These are phyloP conservation scores for Passer montanus DNA, from an alignment of 2,113 vertebrate genomes.

Conservation along the genomic window DNA sequence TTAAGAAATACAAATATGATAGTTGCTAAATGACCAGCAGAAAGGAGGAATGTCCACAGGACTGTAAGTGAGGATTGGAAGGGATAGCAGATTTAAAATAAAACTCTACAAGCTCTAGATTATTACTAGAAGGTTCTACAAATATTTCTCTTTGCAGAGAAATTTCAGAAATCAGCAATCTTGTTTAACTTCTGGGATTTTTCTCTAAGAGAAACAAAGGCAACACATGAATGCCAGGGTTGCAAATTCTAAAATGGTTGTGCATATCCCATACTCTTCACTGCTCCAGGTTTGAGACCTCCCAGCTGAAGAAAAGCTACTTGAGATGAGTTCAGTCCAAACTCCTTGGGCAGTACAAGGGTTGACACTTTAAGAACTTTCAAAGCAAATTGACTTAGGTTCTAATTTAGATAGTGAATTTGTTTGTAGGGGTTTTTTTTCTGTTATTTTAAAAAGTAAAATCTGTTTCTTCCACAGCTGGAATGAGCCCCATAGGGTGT, in stretches of 20 bases:
- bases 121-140: background rate
- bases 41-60: background rate
- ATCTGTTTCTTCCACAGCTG: background rate
- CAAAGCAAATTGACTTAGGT: background rate
- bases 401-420: background rate
- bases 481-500: background rate
- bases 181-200: background rate
- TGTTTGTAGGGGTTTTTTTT: accelerated
- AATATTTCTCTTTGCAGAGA: background rate
- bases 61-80: background rate
- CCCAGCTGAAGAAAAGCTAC: background rate
- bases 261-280: background rate
- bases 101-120: background rate
- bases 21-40: background rate
- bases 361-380: background rate
- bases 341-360: background rate
- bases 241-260: background rate
- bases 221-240: background rate
- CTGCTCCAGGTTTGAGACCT: background rate
- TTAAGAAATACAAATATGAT: background rate
- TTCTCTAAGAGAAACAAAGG: background rate
- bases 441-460: background rate
- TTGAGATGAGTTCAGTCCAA: background rate
- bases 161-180: background rate
- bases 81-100: background rate